Evolutionary conservation across 2,797 vertebrate species (phyloP).

Genomic region (Molothrus aeneus): DNA sequence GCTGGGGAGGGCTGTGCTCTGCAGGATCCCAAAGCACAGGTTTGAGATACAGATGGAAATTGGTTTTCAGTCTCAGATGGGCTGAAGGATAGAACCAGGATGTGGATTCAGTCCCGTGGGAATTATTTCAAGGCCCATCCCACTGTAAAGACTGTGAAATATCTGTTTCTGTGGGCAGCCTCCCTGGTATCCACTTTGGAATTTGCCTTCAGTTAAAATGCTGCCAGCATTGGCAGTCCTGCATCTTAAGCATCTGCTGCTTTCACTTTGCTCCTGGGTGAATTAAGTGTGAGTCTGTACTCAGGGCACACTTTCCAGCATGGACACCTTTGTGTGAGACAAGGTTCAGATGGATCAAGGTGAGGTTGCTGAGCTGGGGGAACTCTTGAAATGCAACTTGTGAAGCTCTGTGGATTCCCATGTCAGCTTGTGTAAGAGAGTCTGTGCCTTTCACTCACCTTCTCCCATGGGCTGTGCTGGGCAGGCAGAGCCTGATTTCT

Average conservation of each 20-base stretch:
- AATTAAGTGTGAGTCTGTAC: neutral
- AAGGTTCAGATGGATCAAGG: neutral
- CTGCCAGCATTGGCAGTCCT: neutral
- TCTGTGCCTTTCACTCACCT: neutral
- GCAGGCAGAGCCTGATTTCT: neutral
- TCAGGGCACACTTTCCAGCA: neutral
- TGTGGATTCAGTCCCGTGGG: neutral
- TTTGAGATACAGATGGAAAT: neutral
- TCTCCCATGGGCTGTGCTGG: neutral
- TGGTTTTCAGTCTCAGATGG: neutral
- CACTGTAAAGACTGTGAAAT: neutral
- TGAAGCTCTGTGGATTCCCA: neutral
- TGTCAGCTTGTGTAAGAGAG: neutral
- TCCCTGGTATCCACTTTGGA: neutral
- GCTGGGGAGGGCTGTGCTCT: neutral
- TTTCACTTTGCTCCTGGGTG: neutral
- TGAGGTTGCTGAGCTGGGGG: neutral
- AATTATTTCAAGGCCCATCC: neutral
- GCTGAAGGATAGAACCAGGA: neutral
- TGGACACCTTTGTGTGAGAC: neutral
- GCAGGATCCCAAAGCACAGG: neutral
- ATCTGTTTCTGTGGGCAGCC: neutral
- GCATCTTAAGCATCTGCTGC: neutral
- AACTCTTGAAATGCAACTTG: neutral
- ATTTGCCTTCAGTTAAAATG: neutral